Evolutionary conservation across 2,797 vertebrate species (phyloP), one percentile per base, ranked within the genome.

Genomic region (Anabacerthia variegaticeps): DNA sequence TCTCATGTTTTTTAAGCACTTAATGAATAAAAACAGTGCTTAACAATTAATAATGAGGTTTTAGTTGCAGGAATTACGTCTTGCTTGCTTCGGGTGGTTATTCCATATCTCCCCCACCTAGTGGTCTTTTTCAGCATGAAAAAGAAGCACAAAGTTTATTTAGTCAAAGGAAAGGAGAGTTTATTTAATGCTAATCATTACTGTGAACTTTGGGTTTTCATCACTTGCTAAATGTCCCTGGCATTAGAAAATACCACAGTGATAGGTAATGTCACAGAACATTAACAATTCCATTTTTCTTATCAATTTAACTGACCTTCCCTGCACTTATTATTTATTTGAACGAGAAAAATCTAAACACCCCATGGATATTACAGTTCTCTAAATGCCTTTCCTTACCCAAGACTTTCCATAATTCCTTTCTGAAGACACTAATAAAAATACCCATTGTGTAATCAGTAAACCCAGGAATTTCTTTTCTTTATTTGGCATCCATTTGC

Each of bases 41-140:
- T 85, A 28, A 34, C 36, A 49, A 30, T 49, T 85, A 67, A 22
- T 65, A 85, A 95, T 94, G 51, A 51, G 44, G 14, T 58, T 85
- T n/a, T 75, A 14, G 72, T 86, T 96, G 88, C 82, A 71, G 30
- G 67, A 69, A 88, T 83, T 78, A 27, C 6, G 24, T 74, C 30
- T 34, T 65, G 6, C 44, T 88, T 12, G 13, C 39, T 82, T 92
- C 61, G 32, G 78, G 96, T 62, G 96, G 68, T 56, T 97, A 97
- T 82, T 97, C 92, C 34, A 62, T 82, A 58, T 96, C 95, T 96
- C 96, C 97, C 83, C 73, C 20, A 78, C 91, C 49, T 63, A 74
- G 43, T 82, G 88, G 44, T 92, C 85, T 93, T 97, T 93, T 93
- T 92, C 92, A 98, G 76, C 28, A 23, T 27, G 26, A 49, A 49